These are phyloP conservation scores for Muntiacus reevesi DNA, from an alignment of 2,113 vertebrate species.

Conservation along the genomic window DNA sequence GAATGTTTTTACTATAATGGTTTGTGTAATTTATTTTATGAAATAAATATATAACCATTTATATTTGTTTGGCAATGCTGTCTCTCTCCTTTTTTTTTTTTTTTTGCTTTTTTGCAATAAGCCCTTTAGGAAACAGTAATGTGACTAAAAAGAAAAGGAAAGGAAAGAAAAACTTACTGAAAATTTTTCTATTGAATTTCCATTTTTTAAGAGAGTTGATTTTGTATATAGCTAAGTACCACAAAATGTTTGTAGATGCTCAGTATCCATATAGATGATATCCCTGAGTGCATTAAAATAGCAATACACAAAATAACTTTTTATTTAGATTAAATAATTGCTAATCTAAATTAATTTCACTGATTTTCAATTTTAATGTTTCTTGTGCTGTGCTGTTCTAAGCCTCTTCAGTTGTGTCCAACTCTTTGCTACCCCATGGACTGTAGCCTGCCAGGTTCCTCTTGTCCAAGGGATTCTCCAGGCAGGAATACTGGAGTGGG, in stretches of 20 bases:
- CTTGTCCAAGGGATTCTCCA: not conserved
- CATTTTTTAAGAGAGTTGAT: not conserved
- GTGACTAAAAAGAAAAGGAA: not conserved
- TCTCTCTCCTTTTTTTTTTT: not conserved
- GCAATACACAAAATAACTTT: not conserved
- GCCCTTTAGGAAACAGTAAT: not conserved
- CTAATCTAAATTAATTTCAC: not conserved
- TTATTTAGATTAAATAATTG: slow-evolving; percentile 16
- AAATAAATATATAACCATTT: not conserved
- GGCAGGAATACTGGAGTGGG: not conserved
- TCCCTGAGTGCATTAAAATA: too few species aligned
- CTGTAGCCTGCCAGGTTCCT: not conserved
- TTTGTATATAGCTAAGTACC: not conserved
- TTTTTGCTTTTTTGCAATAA: not conserved
- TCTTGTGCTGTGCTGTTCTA: not conserved
- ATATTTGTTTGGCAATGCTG: not conserved
- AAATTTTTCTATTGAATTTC: not conserved
- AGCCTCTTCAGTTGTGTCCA: not conserved
- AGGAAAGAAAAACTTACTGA: not conserved
- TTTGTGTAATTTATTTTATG: not conserved
- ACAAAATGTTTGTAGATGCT: not conserved
- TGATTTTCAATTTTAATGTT: slow-evolving; percentile 27
- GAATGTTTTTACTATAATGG: not conserved
- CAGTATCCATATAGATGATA: not conserved
- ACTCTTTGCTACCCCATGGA: not conserved